phyloP scores from a whole-genome alignment of 2,888 invertebrate genomes.

The Sisyra nigra region DNA sequence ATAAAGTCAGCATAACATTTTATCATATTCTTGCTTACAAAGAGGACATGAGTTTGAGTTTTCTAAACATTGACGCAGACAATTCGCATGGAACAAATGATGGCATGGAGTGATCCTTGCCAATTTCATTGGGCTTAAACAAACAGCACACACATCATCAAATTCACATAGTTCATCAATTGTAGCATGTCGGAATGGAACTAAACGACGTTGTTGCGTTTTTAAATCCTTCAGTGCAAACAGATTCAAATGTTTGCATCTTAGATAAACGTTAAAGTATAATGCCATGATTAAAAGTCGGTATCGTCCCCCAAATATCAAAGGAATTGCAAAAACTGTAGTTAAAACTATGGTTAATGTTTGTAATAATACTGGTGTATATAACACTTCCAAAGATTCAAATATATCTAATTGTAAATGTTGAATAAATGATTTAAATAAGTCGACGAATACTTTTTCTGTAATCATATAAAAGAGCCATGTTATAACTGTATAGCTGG shows the following conservation, averaged over 20 bases:
- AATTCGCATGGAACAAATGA: conserved; percentile 65
- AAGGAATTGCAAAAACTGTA: conserved; percentile 33
- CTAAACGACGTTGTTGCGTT: conserved; percentile 42
- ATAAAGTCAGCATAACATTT: background rate
- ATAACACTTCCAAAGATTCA: conserved; percentile 55
- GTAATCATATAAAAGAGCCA: conserved; percentile 55
- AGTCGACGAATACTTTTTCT: conserved; percentile 52
- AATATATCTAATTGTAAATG: conserved; percentile 42
- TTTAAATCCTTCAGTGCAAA: conserved; percentile 37
- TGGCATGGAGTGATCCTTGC: conserved; percentile 66
- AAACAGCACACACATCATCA: conserved; percentile 68
- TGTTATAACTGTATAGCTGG: conserved; percentile 45
- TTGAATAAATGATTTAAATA: conserved; percentile 40
- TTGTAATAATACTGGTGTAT: conserved; percentile 48
- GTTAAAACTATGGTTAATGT: conserved; percentile 41
- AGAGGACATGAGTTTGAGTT: conserved; percentile 54
- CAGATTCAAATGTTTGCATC: conserved; percentile 41
- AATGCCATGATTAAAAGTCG: conserved; percentile 38
- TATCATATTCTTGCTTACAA: conserved; percentile 48
- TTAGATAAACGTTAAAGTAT: conserved; percentile 49
- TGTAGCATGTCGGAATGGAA: conserved; percentile 43
- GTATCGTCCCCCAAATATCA: conserved; percentile 39
- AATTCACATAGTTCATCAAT: conserved; percentile 45
- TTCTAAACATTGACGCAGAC: conserved; percentile 55
- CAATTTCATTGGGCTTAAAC: conserved; percentile 49